These are phyloP conservation scores for Arctopsyche grandis DNA, from an alignment of 1,140 invertebrate genomes.

Conservation along the genomic window DNA sequence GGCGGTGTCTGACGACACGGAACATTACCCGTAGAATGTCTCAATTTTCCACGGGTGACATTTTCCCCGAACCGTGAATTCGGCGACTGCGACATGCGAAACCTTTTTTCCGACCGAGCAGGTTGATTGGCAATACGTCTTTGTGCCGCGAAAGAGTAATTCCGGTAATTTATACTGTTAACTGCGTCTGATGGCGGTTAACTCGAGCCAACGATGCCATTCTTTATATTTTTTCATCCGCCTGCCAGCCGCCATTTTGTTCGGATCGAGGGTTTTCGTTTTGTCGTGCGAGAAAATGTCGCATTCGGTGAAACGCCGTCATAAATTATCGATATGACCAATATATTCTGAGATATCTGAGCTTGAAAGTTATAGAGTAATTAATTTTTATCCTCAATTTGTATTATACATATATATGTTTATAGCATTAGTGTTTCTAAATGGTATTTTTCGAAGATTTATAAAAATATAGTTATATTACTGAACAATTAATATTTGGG, in stretches of 20 bases:
- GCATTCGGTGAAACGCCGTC: neutral
- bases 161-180: conserved; percentile 48
- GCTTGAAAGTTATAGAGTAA: too few species aligned
- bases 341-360: too few species aligned
- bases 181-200: conserved; percentile 41
- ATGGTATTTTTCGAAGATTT: too few species aligned
- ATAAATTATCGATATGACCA: too few species aligned
- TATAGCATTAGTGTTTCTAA: too few species aligned
- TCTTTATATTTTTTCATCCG: neutral
- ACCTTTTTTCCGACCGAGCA: conserved; percentile 45
- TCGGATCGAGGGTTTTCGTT: neutral
- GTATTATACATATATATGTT: too few species aligned
- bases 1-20: conserved; percentile 32
- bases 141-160: conserved; percentile 46
- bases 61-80: conserved; percentile 43
- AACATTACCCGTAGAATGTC: conserved; percentile 49
- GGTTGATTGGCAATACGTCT: conserved; percentile 51
- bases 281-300: neutral
- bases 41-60: conserved; percentile 49
- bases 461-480: too few species aligned
- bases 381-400: too few species aligned
- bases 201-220: conserved; percentile 9
- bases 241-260: neutral
- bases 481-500: too few species aligned
- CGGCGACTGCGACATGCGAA: conserved; percentile 41